Evolutionary conservation across 2,888 invertebrate species (phyloP).

Genomic region (Allolobophora icterica): DNA sequence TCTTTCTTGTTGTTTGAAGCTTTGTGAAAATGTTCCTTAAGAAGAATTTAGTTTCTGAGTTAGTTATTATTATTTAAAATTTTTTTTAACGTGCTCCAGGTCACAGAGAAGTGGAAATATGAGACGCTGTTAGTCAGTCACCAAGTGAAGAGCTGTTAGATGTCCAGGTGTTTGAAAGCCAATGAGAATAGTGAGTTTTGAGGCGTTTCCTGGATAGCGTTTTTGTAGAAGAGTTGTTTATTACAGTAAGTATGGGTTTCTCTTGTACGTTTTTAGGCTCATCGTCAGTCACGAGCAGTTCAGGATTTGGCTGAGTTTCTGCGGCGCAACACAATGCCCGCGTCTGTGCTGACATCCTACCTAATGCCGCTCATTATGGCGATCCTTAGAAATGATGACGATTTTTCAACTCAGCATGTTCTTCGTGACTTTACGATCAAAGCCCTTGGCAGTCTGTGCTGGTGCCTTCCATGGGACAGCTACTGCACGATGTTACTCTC

Average conservation of each 20-base stretch:
- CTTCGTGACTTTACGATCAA: slow-evolving; percentile 85
- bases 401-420: slow-evolving; percentile 73
- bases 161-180: too few relatives aligned
- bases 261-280: slow-evolving; percentile 69
- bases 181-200: too few relatives aligned
- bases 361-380: slow-evolving; percentile 82
- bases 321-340: slow-evolving; percentile 49
- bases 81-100: too few relatives aligned
- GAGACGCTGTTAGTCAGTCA: too few relatives aligned
- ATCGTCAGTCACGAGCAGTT: slow-evolving; percentile 83
- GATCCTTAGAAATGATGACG: slow-evolving; percentile 78
- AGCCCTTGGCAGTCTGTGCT: slow-evolving; percentile 77
- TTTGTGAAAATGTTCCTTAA: too few relatives aligned
- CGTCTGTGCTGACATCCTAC: slow-evolving; percentile 78
- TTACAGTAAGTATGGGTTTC: not conserved
- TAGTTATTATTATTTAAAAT: too few relatives aligned
- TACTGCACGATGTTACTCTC: slow-evolving; percentile 79
- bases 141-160: too few relatives aligned
- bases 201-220: too few relatives aligned
- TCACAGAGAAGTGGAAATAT: too few relatives aligned
- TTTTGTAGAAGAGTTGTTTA: not conserved
- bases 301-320: slow-evolving; percentile 70
- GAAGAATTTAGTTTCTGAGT: too few relatives aligned
- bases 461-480: slow-evolving; percentile 84
- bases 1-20: too few relatives aligned